Conservation (phyloP, 1,140 invertebrate genomes). For the Ceratosolen solmsi region DNA sequence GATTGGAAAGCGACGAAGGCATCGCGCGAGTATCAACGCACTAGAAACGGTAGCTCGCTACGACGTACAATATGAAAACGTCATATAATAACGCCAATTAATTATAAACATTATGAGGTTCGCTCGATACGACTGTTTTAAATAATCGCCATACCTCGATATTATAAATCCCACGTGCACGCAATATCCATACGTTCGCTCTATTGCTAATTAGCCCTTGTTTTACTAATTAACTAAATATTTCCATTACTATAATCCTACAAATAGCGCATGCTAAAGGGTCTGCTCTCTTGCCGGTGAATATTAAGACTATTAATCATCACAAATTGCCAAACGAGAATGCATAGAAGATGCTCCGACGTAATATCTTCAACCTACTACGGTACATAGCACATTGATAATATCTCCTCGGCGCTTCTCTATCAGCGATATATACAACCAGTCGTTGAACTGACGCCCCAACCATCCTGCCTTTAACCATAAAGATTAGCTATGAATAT, state of each 20-base stretch:
- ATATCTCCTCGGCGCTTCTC: neutral
- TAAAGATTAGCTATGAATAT: neutral
- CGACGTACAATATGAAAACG: too few relatives aligned
- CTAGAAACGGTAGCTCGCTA: neutral
- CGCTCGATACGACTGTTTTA: too few relatives aligned
- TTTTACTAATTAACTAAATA: neutral
- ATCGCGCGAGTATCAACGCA: neutral
- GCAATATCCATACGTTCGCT: too few relatives aligned
- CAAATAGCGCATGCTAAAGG: neutral
- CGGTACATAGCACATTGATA: neutral
- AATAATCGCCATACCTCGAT: too few relatives aligned
- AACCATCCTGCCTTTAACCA: neutral
- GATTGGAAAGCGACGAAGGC: neutral
- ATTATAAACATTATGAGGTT: too few relatives aligned
- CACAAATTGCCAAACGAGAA: neutral
- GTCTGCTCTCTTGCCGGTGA: neutral
- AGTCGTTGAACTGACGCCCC: neutral
- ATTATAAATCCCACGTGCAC: too few relatives aligned
- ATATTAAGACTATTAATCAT: neutral
- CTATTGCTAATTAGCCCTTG: too few relatives aligned
- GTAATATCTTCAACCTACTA: neutral
- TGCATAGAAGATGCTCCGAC: neutral
- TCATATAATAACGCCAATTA: too few relatives aligned
- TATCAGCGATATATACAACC: neutral
- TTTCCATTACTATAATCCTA: neutral